Evolutionary conservation across 1,140 invertebrate species (phyloP), one percentile per base, ranked within the genome.

Genomic region (Condylostylus longicornis): DNA sequence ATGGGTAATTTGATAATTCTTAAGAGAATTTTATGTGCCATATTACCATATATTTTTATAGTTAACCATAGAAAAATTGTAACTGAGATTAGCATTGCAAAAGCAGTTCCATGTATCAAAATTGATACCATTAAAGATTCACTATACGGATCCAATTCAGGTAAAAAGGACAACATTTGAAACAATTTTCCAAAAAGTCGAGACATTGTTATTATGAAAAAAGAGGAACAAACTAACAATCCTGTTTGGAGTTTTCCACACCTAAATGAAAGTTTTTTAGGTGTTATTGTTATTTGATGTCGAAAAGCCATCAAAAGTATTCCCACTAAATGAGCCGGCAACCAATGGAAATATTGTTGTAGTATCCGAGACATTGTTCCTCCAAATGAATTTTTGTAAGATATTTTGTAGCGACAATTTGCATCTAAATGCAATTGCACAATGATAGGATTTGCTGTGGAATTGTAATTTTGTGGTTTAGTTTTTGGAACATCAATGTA

Each of bases 401-500:
- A 68, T 13, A 78, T 62, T 39, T 48, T 49, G 49, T 76, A 77
- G 12, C 58, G 57, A 48, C 74, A 78, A 7, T 54, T 45, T n/a
- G 72, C 68, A 56, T 75, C 67, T 34, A 73, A 49, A 31, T 63
- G 68, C 13, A 77, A 36, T 42, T 61, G 64, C 1, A 77, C 46
- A n/a, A 40, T 49, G 2, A 68, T 53, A 14, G 55, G 48, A 43
- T 53, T 46, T 28, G 48, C 37, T 5, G 45, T 46, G 14, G 53
- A 53, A 39, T 59, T 57, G 19, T 50, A 49, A 38, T 48, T 38
- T 42, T 42, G n/a, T 12, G 59, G 61, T 51, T 54, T 56, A 21
- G 57, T 43, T 40, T 48, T 47, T 36, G 63, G 54, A n/a, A 73
- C 61, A 45, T 71, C 65, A 1, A 72, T 42, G 44, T 59, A 59